Conservation (phyloP, 2,888 invertebrate genomes). For the Silvanus unidentatus region DNA sequence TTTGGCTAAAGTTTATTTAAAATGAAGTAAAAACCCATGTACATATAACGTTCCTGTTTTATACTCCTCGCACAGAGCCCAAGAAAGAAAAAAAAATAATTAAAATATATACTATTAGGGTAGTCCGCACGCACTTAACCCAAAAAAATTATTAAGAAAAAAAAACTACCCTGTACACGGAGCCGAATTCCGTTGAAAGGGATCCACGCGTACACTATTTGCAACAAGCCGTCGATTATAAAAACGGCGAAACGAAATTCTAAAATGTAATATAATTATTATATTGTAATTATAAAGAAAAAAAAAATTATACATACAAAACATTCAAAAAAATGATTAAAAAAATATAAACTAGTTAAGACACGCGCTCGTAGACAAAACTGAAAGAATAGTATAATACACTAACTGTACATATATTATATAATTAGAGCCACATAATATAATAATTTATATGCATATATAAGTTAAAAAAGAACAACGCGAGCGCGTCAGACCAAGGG, state of each 20-base stretch:
- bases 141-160: slow-evolving; percentile 8
- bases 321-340: slow-evolving; percentile 23
- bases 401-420: slow-evolving; percentile 39
- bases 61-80: slow-evolving; percentile 35
- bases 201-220: slow-evolving; percentile 32
- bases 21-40: slow-evolving; percentile 23
- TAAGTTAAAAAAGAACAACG: slow-evolving; percentile 17
- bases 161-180: slow-evolving; percentile 18
- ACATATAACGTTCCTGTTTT: slow-evolving; percentile 38
- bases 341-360: slow-evolving; percentile 28
- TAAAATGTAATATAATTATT: slow-evolving; percentile 46
- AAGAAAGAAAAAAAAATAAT: slow-evolving; percentile 16
- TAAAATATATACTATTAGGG: slow-evolving; percentile 28
- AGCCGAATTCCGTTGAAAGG: slow-evolving; percentile 19
- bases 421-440: slow-evolving; percentile 29
- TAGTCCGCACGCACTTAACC: slow-evolving; percentile 36
- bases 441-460: slow-evolving; percentile 29
- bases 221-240: slow-evolving; percentile 20
- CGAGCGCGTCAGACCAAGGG: slow-evolving; percentile 25
- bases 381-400: slow-evolving; percentile 21
- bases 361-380: slow-evolving; percentile 44
- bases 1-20: slow-evolving; percentile 14
- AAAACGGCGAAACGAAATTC: slow-evolving; percentile 47
- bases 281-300: slow-evolving; percentile 42
- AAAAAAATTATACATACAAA: slow-evolving; percentile 36